A percentile compares a stretch with the other conserved stretches of the same genome.
These are phyloP conservation scores for Tachysurus fulvidraco DNA, from an alignment of 2,113 vertebrate genomes.

Conservation along the genomic window DNA sequence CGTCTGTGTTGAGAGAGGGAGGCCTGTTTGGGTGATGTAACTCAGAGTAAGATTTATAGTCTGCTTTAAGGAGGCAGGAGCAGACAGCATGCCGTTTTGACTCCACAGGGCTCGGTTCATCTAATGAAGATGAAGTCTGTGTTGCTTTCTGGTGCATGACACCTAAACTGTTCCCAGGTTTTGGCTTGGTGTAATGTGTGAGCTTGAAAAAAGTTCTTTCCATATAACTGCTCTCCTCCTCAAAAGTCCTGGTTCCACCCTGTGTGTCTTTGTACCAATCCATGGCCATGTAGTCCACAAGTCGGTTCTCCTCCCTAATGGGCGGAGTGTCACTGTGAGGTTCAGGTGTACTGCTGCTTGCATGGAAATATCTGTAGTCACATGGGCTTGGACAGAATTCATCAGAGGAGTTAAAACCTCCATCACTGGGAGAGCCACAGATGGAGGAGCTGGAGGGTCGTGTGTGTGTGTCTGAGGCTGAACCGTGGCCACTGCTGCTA, in stretches of 20 bases:
- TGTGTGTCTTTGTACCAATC: slow-evolving; percentile 70
- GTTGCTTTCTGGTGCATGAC: slow-evolving; percentile 64
- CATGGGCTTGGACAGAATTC: slow-evolving; percentile 89
- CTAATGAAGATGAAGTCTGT: slow-evolving; percentile 87
- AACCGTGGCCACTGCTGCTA: slow-evolving; percentile 80
- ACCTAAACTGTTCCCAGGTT: slow-evolving; percentile 76
- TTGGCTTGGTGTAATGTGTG: slow-evolving; percentile 88
- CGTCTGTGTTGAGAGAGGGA: slow-evolving; percentile 52
- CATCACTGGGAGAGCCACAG: slow-evolving; percentile 89
- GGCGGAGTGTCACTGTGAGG: slow-evolving; percentile 86
- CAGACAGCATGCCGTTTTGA: slow-evolving; percentile 76
- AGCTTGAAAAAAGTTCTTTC: slow-evolving; percentile 85
- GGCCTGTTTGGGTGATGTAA: slow-evolving; percentile 57
- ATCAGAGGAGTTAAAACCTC: slow-evolving; percentile 89
- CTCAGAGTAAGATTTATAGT: slow-evolving; percentile 92
- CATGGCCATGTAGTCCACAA: slow-evolving; percentile 89
- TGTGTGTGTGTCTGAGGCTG: slow-evolving; percentile 78
- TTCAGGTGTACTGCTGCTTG: slow-evolving; percentile 87
- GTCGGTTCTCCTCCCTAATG: slow-evolving; percentile 75
- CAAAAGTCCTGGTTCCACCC: slow-evolving; percentile 39
- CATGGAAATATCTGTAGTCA: slow-evolving; percentile 77
- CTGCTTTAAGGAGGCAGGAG: slow-evolving; percentile 80
- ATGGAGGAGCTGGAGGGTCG: slow-evolving; percentile 87
- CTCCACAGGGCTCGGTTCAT: slow-evolving; percentile 81
- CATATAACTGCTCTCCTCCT: slow-evolving; percentile 59